Evolutionary conservation across 2,888 invertebrate species (phyloP).

Genomic region (Drepana falcataria): DNA sequence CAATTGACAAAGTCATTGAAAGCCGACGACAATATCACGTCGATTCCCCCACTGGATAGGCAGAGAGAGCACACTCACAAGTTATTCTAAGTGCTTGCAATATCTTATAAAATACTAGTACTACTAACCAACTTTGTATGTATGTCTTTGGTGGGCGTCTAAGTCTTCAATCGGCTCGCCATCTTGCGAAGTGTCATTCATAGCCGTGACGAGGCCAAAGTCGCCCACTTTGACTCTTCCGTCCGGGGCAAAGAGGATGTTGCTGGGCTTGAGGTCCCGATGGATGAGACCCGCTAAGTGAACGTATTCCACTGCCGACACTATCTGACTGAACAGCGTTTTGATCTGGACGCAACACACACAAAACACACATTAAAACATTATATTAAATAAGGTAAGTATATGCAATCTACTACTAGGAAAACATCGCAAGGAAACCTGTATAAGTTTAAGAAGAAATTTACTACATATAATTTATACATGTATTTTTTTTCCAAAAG

Average conservation of each 20-base stretch:
- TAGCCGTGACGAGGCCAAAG: constrained; percentile 97
- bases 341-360: constrained; percentile 60
- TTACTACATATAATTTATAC: too few species aligned
- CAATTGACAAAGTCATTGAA: too few species aligned
- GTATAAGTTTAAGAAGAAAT: too few species aligned
- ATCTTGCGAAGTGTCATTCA: constrained; percentile 65
- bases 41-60: too few species aligned
- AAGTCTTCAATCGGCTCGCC: constrained; percentile 31
- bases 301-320: constrained; percentile 96
- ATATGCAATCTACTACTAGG: too few species aligned
- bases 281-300: constrained; percentile 96
- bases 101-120: too few species aligned
- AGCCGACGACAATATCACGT: too few species aligned
- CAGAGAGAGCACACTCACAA: too few species aligned
- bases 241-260: constrained; percentile 91
- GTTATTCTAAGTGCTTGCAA: too few species aligned
- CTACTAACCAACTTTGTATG: constrained; percentile 80
- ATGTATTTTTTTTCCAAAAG: too few species aligned
- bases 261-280: constrained; percentile 92
- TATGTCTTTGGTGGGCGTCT: constrained; percentile 70
- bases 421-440: too few species aligned
- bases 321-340: constrained; percentile 91
- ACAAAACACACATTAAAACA: not conserved
- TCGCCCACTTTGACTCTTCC: constrained; percentile 96
- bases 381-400: not conserved